Evolutionary conservation across 2,113 vertebrate genomes (phyloP), one percentile per base, ranked within the genome.

Genomic region (Calonectris borealis): DNA sequence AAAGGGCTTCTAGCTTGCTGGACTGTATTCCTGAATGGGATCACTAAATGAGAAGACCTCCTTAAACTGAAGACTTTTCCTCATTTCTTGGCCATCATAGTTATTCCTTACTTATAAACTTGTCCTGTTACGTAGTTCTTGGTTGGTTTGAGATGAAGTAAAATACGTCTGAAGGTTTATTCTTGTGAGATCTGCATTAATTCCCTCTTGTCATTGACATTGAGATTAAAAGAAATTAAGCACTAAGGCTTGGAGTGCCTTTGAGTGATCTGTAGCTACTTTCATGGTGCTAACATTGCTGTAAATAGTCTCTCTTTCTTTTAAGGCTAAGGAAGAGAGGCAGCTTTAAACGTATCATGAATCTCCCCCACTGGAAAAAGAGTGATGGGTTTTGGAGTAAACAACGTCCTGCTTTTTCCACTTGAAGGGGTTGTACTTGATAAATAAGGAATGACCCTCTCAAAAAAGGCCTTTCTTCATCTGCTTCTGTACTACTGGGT

Each of bases 361-460:
- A 52, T 71, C 19, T 80, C 16, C 27, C 22, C 44, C 32, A 2
- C 0, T 84, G 72, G 38, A 72, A 75, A 66, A 90, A 88, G 29
- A 46, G 21, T 22, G 29, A 71, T 88, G 64, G 27, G 27, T 54
- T 94, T 72, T 60, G 51, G 64, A 83, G 60, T 75, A 73, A 93
- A 46, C 3, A 17, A 44, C n/a, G 34, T 64, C 16, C 29, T 90
- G 21, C 72, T 86, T 44, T 95, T 95, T 92, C 68, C 31, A 68
- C 44, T 62, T 94, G 76, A 68, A 2, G 3, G 62, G 21, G 8
- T 58, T 92, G 64, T 78, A 60, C 68, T 62, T 86, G 38, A 88
- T 90, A 78, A 94, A 90, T 90, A 92, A 90, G 70, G 58, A 88
- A 86, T 86, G 70, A 69, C 49, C 52, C 55, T 88, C 51, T 93